Base-by-base conservation (phyloP, 1,140 invertebrate species). In the Drosophila nasuta region DNA sequence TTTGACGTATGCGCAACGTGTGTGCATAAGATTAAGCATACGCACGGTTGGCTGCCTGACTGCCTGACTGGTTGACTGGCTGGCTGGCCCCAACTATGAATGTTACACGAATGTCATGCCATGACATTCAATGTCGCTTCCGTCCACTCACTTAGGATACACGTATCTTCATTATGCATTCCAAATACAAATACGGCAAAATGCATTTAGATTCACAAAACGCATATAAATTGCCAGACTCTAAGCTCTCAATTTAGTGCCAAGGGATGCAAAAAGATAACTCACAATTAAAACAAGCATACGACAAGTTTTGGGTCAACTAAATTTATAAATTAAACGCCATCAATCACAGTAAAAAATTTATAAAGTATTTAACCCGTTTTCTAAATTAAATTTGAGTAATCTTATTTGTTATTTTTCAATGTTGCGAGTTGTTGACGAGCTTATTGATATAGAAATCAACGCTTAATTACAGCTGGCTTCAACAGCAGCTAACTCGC, bases 11-110 rank as follows among this genome's bases (percentile, higher is more conserved):
- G 65, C 74, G 71, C 72, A 75, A 75, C 72, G 51, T 75, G 59
- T 80, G 65, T 82, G 76, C 71, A 77, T 79, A 69, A 86, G 79
- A 87, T 86, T 86, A 86, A 79, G 79, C 76, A 77, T 77, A 72
- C 77, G 74, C 77, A 79, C 77, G 63, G 74, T 70, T 71, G 64
- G 70, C 71, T 79, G 51, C 3, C 20, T 25, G 20, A 25, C 20
- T 25, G 63, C 67, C 67, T 71, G 64, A 66, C 71, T 79, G 46
- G 49, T 38, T 17, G 1, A 17, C 15, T 17, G 63, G 68, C 67
- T 71, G 64, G 70, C 71, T 79, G 51, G 49, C 48, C 59, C 8
- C 52, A 75, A 58, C 66, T 63, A 75, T 57, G 25, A 75, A 57
- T 51, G 30, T 57, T 75, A 70, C 72, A 70, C 66, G 43, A 70